Percentiles rank a stretch among this genome's conserved stretches.
phyloP scores from a whole-genome alignment of 2,888 invertebrate species.

The Leistus spinibarbis region DNA sequence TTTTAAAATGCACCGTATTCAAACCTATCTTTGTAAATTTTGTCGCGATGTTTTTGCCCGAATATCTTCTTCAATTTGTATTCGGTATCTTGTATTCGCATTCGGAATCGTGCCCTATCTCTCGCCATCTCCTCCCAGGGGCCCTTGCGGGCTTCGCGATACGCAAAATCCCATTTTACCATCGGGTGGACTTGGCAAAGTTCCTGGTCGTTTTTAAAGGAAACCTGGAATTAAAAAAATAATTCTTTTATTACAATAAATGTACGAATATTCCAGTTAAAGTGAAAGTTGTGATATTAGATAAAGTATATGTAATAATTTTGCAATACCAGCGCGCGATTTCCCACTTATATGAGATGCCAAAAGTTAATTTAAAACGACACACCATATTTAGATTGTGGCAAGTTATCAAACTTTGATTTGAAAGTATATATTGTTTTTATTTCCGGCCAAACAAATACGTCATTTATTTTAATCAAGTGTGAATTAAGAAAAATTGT shows the following conservation, averaged over 20 bases:
- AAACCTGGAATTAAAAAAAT: conserved; percentile 56
- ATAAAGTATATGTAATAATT: background rate
- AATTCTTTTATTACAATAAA: conserved; percentile 19
- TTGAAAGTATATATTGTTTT: too few relatives aligned
- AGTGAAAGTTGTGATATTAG: background rate
- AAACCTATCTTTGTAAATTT: conserved; percentile 58
- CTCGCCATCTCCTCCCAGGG: conserved; percentile 63
- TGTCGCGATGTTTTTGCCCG: conserved; percentile 55
- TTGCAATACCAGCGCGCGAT: background rate
- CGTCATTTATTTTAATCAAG: too few relatives aligned
- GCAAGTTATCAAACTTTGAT: too few relatives aligned
- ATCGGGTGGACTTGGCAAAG: conserved; percentile 58
- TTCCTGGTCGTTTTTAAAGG: conserved; percentile 56
- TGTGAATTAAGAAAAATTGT: too few relatives aligned
- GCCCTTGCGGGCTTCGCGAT: conserved; percentile 62
- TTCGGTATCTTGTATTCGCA: conserved; percentile 54
- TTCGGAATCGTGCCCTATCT: conserved; percentile 60
- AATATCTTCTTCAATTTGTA: conserved; percentile 56
- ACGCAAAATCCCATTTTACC: conserved; percentile 63
- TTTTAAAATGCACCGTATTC: conserved; percentile 38
- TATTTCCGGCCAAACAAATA: too few relatives aligned
- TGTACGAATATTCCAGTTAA: too few relatives aligned
- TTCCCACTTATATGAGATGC: background rate
- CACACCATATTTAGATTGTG: too few relatives aligned
- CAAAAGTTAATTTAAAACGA: too few relatives aligned